Base-by-base conservation (phyloP, 1,140 invertebrate species). In the Heliconius hermathena region DNA sequence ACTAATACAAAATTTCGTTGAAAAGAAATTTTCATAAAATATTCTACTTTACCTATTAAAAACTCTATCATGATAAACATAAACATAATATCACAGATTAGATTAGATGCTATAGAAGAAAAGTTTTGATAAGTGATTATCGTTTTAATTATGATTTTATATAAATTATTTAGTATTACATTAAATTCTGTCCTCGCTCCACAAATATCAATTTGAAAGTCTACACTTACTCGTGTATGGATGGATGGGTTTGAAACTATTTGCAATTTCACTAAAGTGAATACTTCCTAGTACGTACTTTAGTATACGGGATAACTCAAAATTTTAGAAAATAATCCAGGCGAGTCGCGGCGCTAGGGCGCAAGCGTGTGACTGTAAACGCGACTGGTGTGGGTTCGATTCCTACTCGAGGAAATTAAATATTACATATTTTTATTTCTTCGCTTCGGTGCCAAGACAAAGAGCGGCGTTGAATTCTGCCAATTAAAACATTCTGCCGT, bases 51-150 rank as follows among this genome's bases (percentile, higher is more conserved):
- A 16, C 26, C 11, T 16, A 66, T 66, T 29, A 29, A 66, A 66
- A 66, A 6, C 1, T 26, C 26, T 66, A 66, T 60, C 57, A 66
- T 66, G 22, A 66, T 13, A 5, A 57, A 26, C 4, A 66, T 66
- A 29, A 3, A 57, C 16, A 16, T 29, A n/a, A 66, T 26, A 66
- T 29, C 9, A 29, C 22, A 26, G 60, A 66, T 66, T 11, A 60
- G 57, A 60, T 60, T 66, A 66, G 60, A 66, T 66, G 60, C 9
- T 66, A 66, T 66, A 26, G 3, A 66, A 66, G 60, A 66, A 66
- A 66, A 26, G 22, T 36, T 66, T 66, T 66, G 29, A 49, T 41
- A 54, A 26, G 46, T 8, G 38, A 66, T 66, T 29, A 66, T 66
- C 11, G 60, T 66, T 29, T 16, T 16, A 16, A 46, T 46, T 13